Conservation (phyloP, 2,888 invertebrate genomes). For the Lasioglossum malachurum region DNA sequence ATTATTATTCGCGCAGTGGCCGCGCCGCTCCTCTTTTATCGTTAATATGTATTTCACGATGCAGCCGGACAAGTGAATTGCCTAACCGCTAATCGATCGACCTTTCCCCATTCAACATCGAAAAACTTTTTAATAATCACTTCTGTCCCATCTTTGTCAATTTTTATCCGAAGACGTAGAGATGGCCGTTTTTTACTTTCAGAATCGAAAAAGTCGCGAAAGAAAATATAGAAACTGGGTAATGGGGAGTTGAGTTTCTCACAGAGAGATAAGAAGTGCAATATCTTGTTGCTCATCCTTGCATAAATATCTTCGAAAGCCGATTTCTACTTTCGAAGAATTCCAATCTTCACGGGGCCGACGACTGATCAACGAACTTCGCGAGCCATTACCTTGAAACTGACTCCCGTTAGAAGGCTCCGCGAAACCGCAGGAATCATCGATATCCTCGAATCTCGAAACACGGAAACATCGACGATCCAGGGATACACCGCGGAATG, state of each 20-base stretch:
- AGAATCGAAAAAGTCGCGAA: background rate
- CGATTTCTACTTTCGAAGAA: background rate
- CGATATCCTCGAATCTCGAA: conserved; percentile 1
- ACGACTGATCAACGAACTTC: background rate
- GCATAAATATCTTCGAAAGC: background rate
- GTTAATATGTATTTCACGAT: background rate
- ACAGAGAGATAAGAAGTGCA: background rate
- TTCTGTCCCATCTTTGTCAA: background rate
- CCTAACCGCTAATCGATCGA: background rate
- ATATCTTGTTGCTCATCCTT: background rate
- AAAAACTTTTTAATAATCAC: background rate
- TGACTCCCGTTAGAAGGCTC: background rate
- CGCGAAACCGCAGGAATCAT: background rate
- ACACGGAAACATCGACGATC: background rate
- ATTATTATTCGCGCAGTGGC: conserved; percentile 17
- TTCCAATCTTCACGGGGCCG: background rate
- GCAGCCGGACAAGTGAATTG: background rate
- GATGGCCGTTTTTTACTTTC: no score
- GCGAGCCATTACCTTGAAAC: background rate
- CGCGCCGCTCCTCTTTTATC: conserved; percentile 25
- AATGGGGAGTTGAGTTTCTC: background rate
- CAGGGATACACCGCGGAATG: conserved; percentile 5
- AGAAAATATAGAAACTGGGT: background rate
- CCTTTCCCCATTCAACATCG: background rate
- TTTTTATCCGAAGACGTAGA: background rate